Conservation (phyloP, 2,797 vertebrate species). For the Crax fasciolata region DNA sequence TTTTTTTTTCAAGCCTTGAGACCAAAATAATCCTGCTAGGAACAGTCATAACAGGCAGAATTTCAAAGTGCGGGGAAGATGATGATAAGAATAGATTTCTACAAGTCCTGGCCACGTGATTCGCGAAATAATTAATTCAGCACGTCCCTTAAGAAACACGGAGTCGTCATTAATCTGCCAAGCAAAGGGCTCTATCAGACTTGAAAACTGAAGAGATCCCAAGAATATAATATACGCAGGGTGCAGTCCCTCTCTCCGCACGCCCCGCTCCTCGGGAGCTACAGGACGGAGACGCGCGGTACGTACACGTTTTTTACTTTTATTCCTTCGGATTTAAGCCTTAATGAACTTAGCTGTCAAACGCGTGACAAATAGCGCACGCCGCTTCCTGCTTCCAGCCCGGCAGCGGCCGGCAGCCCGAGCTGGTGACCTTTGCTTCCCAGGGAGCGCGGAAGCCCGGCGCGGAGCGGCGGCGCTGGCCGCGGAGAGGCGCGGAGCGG, state of each 20-base stretch:
- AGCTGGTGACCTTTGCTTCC: conserved; percentile 87
- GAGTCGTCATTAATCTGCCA: conserved; percentile 99
- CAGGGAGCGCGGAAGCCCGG: conserved; percentile 74
- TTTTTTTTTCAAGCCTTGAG: conserved; percentile 60
- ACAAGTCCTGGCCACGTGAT: conserved; percentile 98
- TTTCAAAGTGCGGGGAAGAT: conserved; percentile 92
- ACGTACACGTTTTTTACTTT: conserved; percentile 95
- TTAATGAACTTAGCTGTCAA: conserved; percentile 95
- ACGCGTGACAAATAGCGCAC: conserved; percentile 93
- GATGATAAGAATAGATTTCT: conserved; percentile 95
- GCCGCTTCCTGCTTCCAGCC: conserved; percentile 89
- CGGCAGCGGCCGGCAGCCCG: conserved; percentile 85
- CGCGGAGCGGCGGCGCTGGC: conserved; percentile 46
- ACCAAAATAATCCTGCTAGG: conserved; percentile 82
- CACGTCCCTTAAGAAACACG: conserved; percentile 99
- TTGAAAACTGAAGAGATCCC: conserved; percentile 99
- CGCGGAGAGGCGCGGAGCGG: conserved; percentile 16
- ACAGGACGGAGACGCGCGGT: conserved; percentile 89
- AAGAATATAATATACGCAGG: conserved; percentile 97
- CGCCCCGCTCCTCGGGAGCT: conserved; percentile 88
- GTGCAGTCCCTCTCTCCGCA: conserved; percentile 90
- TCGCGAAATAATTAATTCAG: conserved; percentile 99
- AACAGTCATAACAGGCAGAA: conserved; percentile 86
- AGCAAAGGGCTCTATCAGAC: conserved; percentile 99
- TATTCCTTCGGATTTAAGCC: conserved; percentile 89